phyloP scores from a whole-genome alignment of 2,113 vertebrate genomes.

The Turnix velox region DNA sequence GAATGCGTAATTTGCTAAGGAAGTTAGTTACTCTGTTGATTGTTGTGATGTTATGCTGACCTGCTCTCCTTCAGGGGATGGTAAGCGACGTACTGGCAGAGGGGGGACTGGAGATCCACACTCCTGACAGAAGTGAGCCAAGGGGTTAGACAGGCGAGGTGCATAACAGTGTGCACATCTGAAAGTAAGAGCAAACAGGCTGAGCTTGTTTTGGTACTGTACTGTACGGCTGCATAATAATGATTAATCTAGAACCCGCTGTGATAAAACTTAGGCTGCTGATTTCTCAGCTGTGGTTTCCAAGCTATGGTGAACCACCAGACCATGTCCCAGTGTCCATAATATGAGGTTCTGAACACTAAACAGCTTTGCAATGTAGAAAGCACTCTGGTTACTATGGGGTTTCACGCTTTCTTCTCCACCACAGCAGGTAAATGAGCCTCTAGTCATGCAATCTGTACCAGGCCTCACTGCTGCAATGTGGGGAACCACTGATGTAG shows the following conservation, averaged over 20 bases:
- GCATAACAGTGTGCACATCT: slow-evolving; percentile 82
- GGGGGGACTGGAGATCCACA: slow-evolving; percentile 80
- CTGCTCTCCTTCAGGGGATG: slow-evolving; percentile 80
- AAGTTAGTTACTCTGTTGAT: neutral
- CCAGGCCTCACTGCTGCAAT: neutral
- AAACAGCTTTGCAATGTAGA: neutral
- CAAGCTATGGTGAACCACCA: neutral
- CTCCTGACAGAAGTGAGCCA: slow-evolving; percentile 85
- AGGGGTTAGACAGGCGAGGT: slow-evolving; percentile 80
- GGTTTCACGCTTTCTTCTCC: neutral
- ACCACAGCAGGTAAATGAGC: neutral
- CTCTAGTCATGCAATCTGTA: neutral
- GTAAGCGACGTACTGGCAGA: slow-evolving; percentile 69
- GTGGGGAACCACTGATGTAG: neutral
- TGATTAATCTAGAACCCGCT: neutral
- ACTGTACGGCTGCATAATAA: neutral
- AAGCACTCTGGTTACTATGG: neutral
- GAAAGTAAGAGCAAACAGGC: slow-evolving; percentile 5
- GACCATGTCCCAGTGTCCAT: neutral
- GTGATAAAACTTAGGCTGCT: neutral
- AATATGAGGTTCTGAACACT: neutral
- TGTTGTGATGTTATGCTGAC: slow-evolving; percentile 61
- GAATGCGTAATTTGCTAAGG: neutral
- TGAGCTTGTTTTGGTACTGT: neutral
- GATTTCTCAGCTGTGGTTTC: neutral